Percentiles rank a stretch among this genome's conserved stretches.
Conservation (phyloP, 2,797 vertebrate species). For the Bucorvus abyssinicus region DNA sequence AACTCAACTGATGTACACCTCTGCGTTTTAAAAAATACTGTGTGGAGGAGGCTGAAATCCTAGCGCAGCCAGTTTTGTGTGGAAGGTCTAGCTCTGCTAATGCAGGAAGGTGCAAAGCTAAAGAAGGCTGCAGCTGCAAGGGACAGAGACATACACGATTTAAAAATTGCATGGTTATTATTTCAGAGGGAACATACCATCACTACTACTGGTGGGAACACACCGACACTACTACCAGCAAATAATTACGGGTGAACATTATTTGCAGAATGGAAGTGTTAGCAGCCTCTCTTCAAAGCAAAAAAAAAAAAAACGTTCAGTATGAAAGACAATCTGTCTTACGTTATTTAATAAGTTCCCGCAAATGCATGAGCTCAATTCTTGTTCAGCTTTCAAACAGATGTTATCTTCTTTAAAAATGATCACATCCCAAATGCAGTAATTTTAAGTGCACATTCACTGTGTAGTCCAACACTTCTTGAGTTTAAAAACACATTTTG, state of each 20-base stretch:
- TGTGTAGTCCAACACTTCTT: slow-evolving; percentile 32
- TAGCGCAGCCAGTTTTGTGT: neutral
- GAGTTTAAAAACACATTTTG: slow-evolving; percentile 29
- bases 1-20: neutral
- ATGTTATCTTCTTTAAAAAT: slow-evolving; percentile 61
- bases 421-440: slow-evolving; percentile 1
- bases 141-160: neutral
- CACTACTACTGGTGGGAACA: neutral
- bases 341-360: slow-evolving; percentile 28
- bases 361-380: slow-evolving; percentile 37
- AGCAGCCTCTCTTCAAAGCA: neutral
- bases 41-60: neutral
- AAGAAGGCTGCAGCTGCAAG: neutral
- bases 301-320: neutral
- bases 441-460: slow-evolving; percentile 57
- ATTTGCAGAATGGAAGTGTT: neutral
- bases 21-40: neutral
- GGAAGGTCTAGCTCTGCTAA: neutral
- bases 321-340: slow-evolving; percentile 22
- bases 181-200: neutral
- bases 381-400: slow-evolving; percentile 61
- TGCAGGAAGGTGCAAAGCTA: neutral
- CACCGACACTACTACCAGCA: neutral
- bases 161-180: neutral
- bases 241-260: neutral